Evolutionary conservation across 1,140 invertebrate genomes (phyloP).

Genomic region (Pachyrhynchus sulphureomaculatus): DNA sequence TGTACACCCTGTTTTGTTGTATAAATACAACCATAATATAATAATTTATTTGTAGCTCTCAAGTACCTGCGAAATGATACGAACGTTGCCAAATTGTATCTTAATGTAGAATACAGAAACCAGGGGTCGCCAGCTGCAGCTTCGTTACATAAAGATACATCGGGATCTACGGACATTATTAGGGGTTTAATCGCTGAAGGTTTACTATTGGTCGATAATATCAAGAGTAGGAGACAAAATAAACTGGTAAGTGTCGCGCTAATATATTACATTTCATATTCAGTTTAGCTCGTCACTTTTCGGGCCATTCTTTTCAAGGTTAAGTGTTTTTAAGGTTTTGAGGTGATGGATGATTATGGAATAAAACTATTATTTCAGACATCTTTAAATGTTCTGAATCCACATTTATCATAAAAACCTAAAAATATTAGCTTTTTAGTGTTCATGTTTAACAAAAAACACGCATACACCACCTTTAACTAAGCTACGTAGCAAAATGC

Average conservation of each 20-base stretch:
- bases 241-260: conserved; percentile 75
- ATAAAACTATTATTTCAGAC: too few relatives aligned
- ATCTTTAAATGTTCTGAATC: too few relatives aligned
- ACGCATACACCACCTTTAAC: too few relatives aligned
- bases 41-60: conserved; percentile 55
- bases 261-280: too few relatives aligned
- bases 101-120: conserved; percentile 72
- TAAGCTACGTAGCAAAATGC: too few relatives aligned
- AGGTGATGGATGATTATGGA: too few relatives aligned
- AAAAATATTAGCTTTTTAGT: too few relatives aligned
- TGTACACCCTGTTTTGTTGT: background rate
- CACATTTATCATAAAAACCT: too few relatives aligned
- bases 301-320: too few relatives aligned
- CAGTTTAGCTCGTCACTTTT: too few relatives aligned
- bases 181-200: conserved; percentile 86
- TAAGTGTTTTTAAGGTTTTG: too few relatives aligned
- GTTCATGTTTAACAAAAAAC: too few relatives aligned
- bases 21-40: background rate
- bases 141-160: conserved; percentile 68
- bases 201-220: conserved; percentile 75
- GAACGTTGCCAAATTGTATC: conserved; percentile 62
- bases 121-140: conserved; percentile 66
- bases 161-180: conserved; percentile 78
- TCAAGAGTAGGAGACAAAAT: conserved; percentile 78
- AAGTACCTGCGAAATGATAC: conserved; percentile 69